Evolutionary conservation across 2,113 vertebrate species (phyloP).

Genomic region (Bubo scandiacus): DNA sequence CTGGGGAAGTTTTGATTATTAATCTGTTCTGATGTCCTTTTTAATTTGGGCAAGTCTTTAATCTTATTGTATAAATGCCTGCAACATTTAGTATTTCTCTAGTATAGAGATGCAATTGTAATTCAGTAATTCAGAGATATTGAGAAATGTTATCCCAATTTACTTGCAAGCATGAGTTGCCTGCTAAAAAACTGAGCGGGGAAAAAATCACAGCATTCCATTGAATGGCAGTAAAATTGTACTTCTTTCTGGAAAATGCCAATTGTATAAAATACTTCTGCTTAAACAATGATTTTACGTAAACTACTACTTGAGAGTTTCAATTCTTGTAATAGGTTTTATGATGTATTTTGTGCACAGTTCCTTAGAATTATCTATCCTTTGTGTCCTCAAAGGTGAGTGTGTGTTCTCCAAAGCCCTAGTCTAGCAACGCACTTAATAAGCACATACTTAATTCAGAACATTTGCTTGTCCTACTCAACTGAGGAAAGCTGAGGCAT

Average conservation of each 20-base stretch:
- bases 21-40: neutral
- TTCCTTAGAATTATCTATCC: neutral
- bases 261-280: neutral
- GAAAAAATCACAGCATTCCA: neutral
- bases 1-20: neutral
- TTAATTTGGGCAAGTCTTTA: neutral
- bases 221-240: neutral
- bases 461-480: neutral
- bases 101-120: neutral
- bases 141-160: neutral
- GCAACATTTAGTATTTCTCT: neutral
- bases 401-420: fast-evolving
- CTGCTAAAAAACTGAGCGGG: neutral
- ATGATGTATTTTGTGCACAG: neutral
- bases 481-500: neutral
- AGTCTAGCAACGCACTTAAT: neutral
- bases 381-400: neutral
- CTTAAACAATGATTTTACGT: neutral
- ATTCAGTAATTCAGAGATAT: neutral
- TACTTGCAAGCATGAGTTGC: neutral
- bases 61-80: neutral
- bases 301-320: neutral
- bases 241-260: neutral
- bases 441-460: neutral
- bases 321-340: neutral